Base-by-base conservation (phyloP, 2,888 invertebrate genomes). In the Metellina segmentata region DNA sequence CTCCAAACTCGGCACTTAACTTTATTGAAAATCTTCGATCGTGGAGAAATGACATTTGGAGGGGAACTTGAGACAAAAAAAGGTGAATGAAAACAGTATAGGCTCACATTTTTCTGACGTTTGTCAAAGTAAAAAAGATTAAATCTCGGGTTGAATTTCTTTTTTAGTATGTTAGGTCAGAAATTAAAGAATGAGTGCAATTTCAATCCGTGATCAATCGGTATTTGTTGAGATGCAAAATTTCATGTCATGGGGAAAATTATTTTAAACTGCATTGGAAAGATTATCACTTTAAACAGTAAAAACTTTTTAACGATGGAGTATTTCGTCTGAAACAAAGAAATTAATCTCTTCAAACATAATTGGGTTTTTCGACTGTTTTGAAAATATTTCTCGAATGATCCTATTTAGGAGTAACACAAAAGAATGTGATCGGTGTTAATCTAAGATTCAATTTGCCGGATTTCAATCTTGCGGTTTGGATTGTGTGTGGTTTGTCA, bases 1-100 rank as follows among this genome's bases (percentile, higher is more conserved):
- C n/a, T 19, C 78, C 51, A 51, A 34, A 13, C 34, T 34, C 9
- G n/a, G 78, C 78, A 78, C 78, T 78, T 78, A 78, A 51, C 78
- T 78, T 61, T 78, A 78, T 78, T 78, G 78, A 78, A 78, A 78
- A 78, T 78, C 53, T 74, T 74, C 74, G 48, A 74, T 74, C 20
- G 51, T 52, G 11, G n/a, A 19, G 52, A 51, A 78, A 52, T 52
- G 19, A 20, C 78, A 78, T 78, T 78, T 52, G 52, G 20, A 78
- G 51, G 19, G 78, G 51, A 78, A 52, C 19, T 52, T 51, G 52
- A 61, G 52, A 20, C 19, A 52, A 52, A 8, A 61, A 16, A 61
- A 61, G 0, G 5, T 16, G 61, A 61, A 20, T 19, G 19, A 52
- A 52, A 52, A n/a, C 51, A 78, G 9, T 61, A 61, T 61, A 61